Evolutionary conservation across 2,888 invertebrate species (phyloP), one percentile per base, ranked within the genome.

Genomic region (Ceriagrion tenellum): DNA sequence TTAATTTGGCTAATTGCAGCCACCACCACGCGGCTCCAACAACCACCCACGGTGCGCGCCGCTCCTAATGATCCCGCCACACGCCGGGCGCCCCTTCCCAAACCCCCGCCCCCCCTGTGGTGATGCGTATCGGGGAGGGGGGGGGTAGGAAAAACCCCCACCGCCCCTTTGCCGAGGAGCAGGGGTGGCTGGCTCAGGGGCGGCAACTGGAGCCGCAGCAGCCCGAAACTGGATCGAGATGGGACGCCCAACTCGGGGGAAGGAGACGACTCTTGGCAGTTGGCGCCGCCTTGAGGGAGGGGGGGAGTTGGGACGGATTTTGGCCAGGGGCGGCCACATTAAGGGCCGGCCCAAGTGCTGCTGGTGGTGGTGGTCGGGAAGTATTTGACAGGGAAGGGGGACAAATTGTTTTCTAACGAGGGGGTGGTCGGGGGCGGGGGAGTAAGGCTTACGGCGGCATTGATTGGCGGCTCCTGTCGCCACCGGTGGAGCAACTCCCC

Each of bases 381-480:
- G 69, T 69, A 35, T 81, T 81, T 81, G 30, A 35, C 30, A 35
- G 81, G 35, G 81, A 18, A 35, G 81, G 81, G 16, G 81, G 69
- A 23, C 81, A 81, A 81, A 81, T 81, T 81, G 81, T 81, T 81
- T 81, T 81, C 81, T 81, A 81, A 81, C 81, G 81, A 81, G 81
- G 74, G 30, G 30, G 8, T 81, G 69, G 26, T 13, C 23, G 74
- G 81, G 81, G 23, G n/a, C 3, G 69, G n/a, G 69, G 69, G 26
- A 26, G n/a, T 23, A n/a, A 69, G 12, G 26, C 81, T n/a, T 13
- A 8, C 81, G 81, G 81, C 81, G 13, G 30, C 81, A 81, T 81
- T 81, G 81, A 81, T 81, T 81, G 81, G 30, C 81, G 81, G 30
- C 69, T 69, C 69, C 69, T 59, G 59, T 59, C 59, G 59, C 59